Base-by-base conservation (phyloP, 2,888 invertebrate species). In the Acleris laterana region DNA sequence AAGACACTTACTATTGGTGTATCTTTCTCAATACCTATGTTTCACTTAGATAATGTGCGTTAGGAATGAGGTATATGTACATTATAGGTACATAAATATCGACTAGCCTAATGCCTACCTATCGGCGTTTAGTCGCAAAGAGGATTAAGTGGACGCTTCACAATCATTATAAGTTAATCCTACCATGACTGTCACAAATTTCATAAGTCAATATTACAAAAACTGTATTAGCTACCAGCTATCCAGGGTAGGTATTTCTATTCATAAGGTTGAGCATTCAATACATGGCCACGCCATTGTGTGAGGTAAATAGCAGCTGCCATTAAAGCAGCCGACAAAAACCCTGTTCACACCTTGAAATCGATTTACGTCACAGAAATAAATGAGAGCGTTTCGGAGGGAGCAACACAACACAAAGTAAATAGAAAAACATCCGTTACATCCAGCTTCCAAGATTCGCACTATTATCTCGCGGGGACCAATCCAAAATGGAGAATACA, bases 401-500 rank as follows among this genome's bases (percentile, higher is more conserved):
- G 83, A 79, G 79, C 73, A 82, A 77, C 77, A 74, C 77, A 71
- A 74, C 74, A 80, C 79, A 78, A 77, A 79, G 84, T 87, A 89
- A 89, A 89, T 87, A 89, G 87, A 87, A 87, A 86, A 87, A 80
- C 80, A 79, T 80, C 81, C 80, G 76, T 73, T 69, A 77, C 81
- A 84, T 82, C 85, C 92, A 92, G 92, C 91, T 90, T 92, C 93
- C 88, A 82, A 88, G 86, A 89, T 92, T 90, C 88, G 91, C 90
- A 89, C 85, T 87, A 88, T 89, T 88, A 90, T 91, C 92, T 91
- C 86, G 74, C 70, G 62, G 62, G 78, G 72, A 74, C 93, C 92
- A 93, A 93, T 91, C 81, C 84, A 74, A 80, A 71, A 78, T 78
- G 79, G 76, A 79, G 77, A 77, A 68, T 68, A n/a, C n/a, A 69